These are phyloP conservation scores for Onychostruthus taczanowskii DNA, from an alignment of 2,113 vertebrate species.

Conservation along the genomic window DNA sequence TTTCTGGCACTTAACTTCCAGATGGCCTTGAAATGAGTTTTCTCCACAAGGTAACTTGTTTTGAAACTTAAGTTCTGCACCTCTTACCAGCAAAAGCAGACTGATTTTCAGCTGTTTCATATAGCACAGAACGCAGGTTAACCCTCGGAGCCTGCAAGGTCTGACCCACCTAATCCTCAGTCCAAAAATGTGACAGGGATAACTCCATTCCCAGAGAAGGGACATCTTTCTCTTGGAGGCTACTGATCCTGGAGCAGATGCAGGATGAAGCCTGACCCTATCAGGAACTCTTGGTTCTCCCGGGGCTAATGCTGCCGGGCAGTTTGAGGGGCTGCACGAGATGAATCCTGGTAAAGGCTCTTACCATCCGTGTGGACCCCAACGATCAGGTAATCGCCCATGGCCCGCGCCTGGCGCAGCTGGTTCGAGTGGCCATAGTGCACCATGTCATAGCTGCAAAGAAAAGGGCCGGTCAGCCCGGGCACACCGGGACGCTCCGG, in stretches of 20 bases:
- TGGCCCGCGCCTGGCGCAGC: slow-evolving; percentile 93
- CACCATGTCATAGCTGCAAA: slow-evolving; percentile 95
- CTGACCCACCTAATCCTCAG: not conserved
- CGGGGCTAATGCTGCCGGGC: not conserved
- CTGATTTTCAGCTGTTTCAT: not conserved
- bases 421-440: slow-evolving; percentile 98
- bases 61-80: accelerated
- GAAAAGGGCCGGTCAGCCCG: not conserved
- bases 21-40: accelerated
- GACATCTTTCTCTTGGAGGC: not conserved
- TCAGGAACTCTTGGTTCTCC: accelerated
- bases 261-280: not conserved
- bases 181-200: not conserved
- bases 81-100: not conserved
- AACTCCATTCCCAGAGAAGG: not conserved
- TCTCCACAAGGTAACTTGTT: not conserved
- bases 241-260: not conserved
- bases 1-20: not conserved
- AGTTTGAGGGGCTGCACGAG: not conserved
- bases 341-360: not conserved
- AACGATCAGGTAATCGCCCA: slow-evolving; percentile 94
- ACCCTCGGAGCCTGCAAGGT: not conserved
- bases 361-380: slow-evolving; percentile 96
- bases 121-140: not conserved
- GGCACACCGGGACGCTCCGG: too few species aligned